Conservation (phyloP, 2,888 invertebrate genomes). For the Andricus quercusramuli region DNA sequence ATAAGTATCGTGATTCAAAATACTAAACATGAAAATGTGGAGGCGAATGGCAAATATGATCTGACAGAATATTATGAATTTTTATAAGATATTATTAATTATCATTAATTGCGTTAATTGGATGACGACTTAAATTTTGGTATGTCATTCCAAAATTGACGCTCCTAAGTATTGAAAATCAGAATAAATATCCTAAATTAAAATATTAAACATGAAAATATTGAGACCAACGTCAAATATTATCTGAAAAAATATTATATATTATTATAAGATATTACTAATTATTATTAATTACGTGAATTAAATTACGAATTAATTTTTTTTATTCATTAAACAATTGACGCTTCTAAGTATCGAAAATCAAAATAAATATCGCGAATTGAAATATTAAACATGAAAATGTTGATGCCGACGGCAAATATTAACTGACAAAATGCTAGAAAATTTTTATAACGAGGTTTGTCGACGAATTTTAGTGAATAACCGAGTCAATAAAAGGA, state of each 20-base stretch:
- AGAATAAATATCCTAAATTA: too few relatives aligned
- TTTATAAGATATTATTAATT: too few relatives aligned
- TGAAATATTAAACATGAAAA: background rate
- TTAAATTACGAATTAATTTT: too few relatives aligned
- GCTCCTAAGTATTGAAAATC: background rate
- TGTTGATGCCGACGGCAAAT: background rate
- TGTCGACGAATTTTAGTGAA: background rate
- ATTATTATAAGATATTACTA: background rate
- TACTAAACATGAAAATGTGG: background rate
- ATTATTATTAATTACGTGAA: too few relatives aligned
- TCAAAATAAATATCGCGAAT: background rate
- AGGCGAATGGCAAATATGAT: background rate
- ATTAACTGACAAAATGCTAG: background rate
- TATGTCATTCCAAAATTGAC: background rate
- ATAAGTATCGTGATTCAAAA: background rate
- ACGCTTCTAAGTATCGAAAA: background rate
- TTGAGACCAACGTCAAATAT: background rate
- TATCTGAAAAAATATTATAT: background rate
- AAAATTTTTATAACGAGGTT: background rate
- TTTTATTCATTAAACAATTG: background rate
- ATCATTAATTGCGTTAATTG: too few relatives aligned
- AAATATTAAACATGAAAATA: background rate
- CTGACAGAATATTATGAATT: too few relatives aligned
- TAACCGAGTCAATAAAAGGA: background rate
- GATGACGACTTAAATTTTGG: too few relatives aligned